Evolutionary conservation across 2,888 invertebrate genomes (phyloP), one percentile per base, ranked within the genome.

Genomic region (Acrocera orbiculus): DNA sequence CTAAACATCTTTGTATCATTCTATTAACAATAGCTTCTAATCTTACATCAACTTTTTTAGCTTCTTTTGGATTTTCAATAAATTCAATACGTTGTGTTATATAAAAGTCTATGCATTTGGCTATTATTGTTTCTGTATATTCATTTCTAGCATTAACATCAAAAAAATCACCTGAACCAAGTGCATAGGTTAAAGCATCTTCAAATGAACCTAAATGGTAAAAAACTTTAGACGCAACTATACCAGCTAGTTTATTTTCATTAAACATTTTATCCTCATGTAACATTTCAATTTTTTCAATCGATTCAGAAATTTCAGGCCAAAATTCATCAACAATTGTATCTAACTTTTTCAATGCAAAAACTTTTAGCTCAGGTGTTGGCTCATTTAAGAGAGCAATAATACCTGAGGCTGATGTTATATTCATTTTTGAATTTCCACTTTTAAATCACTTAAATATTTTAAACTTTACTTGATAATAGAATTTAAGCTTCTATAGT

Each of bases 301-400:
- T 89, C 10, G 92, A 86, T 62, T 96, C 95, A 0, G 93, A 92
- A 47, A 96, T 95, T 65, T 96, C 95, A 7, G 95, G 89, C 95
- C 95, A 96, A 64, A 96, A 96, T 56, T 90, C 86, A 58, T 95
- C 90, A 2, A 95, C 93, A 49, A 96, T 86, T 52, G 74, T 71
- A 62, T 95, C 83, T 48, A 96, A 66, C 55, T 92, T 90, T 52
- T 80, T 80, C 48, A 96, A 62, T 11, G 95, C 93, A 57, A 92
- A 95, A 16, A 85, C 76, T 63, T 93, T 90, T 37, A 95, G 67
- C 61, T 93, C 90, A 10, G 83, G 73, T 68, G 86, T 82, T 32
- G 86, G 81, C 62, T 95, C 95, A 59, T 95, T 92, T 46, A 95
- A 67, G 49, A 95, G 75, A 63, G 93, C 87, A 54, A 95, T 85